Conservation (phyloP, 53 echinoderm and acorn worm species). For the Pentamera pediparva region DNA sequence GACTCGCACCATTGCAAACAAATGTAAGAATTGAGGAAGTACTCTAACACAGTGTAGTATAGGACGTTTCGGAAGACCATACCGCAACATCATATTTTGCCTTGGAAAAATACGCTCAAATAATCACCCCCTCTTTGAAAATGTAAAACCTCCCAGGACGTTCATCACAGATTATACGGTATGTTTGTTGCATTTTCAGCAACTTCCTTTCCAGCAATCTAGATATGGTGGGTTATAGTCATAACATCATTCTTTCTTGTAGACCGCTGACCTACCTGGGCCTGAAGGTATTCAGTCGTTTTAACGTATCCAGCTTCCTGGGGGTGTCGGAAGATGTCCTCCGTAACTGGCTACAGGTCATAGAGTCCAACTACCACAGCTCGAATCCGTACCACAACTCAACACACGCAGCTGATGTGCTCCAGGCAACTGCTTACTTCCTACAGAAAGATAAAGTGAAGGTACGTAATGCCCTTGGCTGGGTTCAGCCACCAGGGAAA, state of each 20-base stretch:
- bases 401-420: constrained; percentile 92
- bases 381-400: constrained; percentile 99
- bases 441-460: constrained; percentile 78
- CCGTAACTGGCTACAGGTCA: constrained; percentile 89
- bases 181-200: background rate
- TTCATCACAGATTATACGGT: too few species aligned
- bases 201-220: background rate
- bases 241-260: background rate
- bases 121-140: too few species aligned
- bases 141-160: too few species aligned
- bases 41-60: too few species aligned
- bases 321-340: constrained; percentile 84
- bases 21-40: too few species aligned
- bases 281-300: constrained; percentile 78
- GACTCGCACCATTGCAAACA: too few species aligned
- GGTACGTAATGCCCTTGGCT: constrained; percentile 30
- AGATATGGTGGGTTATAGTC: background rate
- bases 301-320: constrained; percentile 73
- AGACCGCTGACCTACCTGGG: constrained; percentile 84
- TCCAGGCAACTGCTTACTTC: constrained; percentile 92
- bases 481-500: background rate
- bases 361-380: constrained; percentile 92
- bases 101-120: too few species aligned
- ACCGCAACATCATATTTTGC: too few species aligned
- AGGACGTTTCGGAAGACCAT: too few species aligned